phyloP scores from a whole-genome alignment of 2,888 invertebrate genomes.

The Epistrophella euchroma region DNA sequence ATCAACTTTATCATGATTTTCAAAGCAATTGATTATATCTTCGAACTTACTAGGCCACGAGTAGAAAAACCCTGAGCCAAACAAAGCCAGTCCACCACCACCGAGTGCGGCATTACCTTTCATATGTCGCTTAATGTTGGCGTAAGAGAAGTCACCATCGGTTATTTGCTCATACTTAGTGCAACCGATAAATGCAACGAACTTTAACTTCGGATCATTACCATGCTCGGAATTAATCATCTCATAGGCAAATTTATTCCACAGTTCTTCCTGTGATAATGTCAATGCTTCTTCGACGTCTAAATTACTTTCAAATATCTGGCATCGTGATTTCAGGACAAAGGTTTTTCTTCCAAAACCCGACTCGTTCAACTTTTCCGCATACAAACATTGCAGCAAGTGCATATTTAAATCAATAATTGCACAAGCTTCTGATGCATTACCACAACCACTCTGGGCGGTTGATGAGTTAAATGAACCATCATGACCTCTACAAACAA shows the following conservation, averaged over 20 bases:
- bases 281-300: slow-evolving; percentile 88
- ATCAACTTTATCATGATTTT: slow-evolving; percentile 87
- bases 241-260: slow-evolving; percentile 93
- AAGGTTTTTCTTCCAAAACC: slow-evolving; percentile 91
- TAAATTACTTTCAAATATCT: slow-evolving; percentile 89
- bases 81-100: slow-evolving; percentile 95
- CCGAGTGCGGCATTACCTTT: slow-evolving; percentile 95
- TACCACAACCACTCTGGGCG: slow-evolving; percentile 77
- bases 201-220: slow-evolving; percentile 88
- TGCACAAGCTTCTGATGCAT: slow-evolving; percentile 87
- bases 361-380: slow-evolving; percentile 93
- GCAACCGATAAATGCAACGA: slow-evolving; percentile 94
- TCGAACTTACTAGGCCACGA: slow-evolving; percentile 92
- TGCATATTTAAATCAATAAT: slow-evolving; percentile 91
- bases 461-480: slow-evolving; percentile 89
- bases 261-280: slow-evolving; percentile 91
- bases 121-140: slow-evolving; percentile 88
- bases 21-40: slow-evolving; percentile 86
- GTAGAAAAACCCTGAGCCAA: slow-evolving; percentile 95
- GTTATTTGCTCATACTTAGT: slow-evolving; percentile 90
- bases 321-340: slow-evolving; percentile 90
- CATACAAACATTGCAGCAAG: slow-evolving; percentile 93
- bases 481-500: slow-evolving; percentile 92
- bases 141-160: slow-evolving; percentile 87
- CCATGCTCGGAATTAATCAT: slow-evolving; percentile 89